phyloP scores from a whole-genome alignment of 2,888 invertebrate species.

The Aproaerema taeniolella region DNA sequence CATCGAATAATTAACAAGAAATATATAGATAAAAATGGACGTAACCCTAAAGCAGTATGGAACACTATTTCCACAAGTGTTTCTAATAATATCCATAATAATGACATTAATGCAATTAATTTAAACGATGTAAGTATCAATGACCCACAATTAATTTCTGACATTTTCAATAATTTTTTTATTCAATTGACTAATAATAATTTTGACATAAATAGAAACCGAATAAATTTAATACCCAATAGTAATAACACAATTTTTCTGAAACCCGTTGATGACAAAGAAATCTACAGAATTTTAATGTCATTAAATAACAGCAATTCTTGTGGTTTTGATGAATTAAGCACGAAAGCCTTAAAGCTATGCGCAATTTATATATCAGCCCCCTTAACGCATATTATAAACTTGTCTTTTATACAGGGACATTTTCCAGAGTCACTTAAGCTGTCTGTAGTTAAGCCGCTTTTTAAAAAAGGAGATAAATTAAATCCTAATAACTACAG shows the following conservation, averaged over 20 bases:
- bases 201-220: neutral
- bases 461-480: conserved; percentile 11
- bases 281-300: conserved; percentile 7
- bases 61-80: neutral
- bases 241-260: neutral
- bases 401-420: neutral
- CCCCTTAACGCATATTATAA: neutral
- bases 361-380: neutral
- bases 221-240: too few relatives aligned
- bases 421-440: conserved; percentile 12
- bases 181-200: conserved; percentile 3
- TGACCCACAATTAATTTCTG: conserved; percentile 1
- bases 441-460: conserved; percentile 4
- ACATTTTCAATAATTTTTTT: conserved; percentile 1
- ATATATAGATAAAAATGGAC: conserved; percentile 3
- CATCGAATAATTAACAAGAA: conserved; percentile 7
- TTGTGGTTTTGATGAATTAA: conserved; percentile 10
- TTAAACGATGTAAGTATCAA: neutral
- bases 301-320: conserved; percentile 10
- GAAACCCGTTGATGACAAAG: neutral
- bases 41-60: conserved; percentile 10
- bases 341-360: conserved; percentile 9
- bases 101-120: conserved; percentile 3
- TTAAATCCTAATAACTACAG: conserved; percentile 1
- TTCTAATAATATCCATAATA: neutral